Percentiles rank a stretch among this genome's conserved stretches.
These are phyloP conservation scores for Pipistrellus pygmaeus DNA, from an alignment of 2,797 vertebrate genomes.

Conservation along the genomic window DNA sequence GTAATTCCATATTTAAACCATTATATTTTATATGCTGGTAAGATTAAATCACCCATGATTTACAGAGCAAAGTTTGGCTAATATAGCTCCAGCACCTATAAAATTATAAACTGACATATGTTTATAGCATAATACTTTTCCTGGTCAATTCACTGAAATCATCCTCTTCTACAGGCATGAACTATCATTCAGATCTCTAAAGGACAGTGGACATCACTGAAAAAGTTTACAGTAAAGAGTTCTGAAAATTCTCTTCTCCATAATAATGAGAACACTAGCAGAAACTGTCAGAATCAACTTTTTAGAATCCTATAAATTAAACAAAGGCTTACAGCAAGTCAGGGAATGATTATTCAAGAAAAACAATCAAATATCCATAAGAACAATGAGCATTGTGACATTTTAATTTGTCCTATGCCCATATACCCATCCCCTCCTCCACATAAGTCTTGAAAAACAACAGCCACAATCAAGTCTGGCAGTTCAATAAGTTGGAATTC, in stretches of 20 bases:
- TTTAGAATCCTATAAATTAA: conserved; percentile 32
- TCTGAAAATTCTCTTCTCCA: conserved; percentile 25
- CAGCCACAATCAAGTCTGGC: not conserved
- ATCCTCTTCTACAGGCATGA: not conserved
- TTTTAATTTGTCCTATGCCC: not conserved
- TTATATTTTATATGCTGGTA: not conserved
- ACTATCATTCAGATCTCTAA: conserved; percentile 3
- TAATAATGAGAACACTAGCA: not conserved
- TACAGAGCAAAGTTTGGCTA: not conserved
- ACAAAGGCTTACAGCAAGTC: not conserved
- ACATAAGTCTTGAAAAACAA: not conserved
- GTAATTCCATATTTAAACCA: not conserved
- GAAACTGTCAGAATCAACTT: not conserved
- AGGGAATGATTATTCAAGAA: not conserved
- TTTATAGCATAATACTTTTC: not conserved
- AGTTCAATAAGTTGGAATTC: conserved; percentile 5
- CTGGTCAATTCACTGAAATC: conserved; percentile 25
- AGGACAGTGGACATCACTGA: not conserved
- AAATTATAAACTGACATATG: conserved; percentile 23
- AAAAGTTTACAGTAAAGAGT: conserved; percentile 8
- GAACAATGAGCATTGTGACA: not conserved
- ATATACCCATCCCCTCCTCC: not conserved
- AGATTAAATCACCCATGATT: conserved; percentile 30
- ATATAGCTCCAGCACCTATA: not conserved
- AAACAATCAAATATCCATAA: not conserved